Evolutionary conservation across 2,113 vertebrate genomes (phyloP), one percentile per base, ranked within the genome.

Genomic region (Nesoenas mayeri): DNA sequence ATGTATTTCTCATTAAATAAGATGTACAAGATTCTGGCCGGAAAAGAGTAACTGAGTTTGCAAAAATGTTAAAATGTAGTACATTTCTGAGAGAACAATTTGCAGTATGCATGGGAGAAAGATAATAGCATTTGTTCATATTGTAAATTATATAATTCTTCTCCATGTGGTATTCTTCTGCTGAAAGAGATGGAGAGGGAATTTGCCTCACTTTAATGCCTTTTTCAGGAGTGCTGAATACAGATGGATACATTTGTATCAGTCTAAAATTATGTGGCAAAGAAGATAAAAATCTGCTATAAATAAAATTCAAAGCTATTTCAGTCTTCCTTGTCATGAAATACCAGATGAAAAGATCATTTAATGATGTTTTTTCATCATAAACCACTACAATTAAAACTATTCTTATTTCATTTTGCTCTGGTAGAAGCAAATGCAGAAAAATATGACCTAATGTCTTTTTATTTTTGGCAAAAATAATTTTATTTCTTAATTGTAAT

Each of bases 11-110:
- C 82, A 71, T 88, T 69, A 86, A 78, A 88, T 38, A 72, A 95
- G 69, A 78, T 83, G 64, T 85, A 70, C 16, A 13, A 79, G 51
- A 71, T 56, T 89, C 87, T 90, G 67, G 36, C 34, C 92, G 88
- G 69, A 93, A 93, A 88, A 74, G 32, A 86, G 42, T 80, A 80
- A 88, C 71, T 91, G 75, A 84, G 56, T 88, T 90, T 93, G 82
- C 69, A 96, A 75, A 94, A 91, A 73, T 83, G 60, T 79, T 89
- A 78, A 81, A 81, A 83, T 2, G 3, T 25, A 67, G 67, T 48
- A 42, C 38, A 60, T 83, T 86, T 95, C 72, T 86, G 75, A 83
- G 47, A 66, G 79, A 95, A 88, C 36, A 93, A 85, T 85, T 84
- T 90, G 69, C 48, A 42, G 64, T 36, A 67, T 90, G 48, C 75